Evolutionary conservation across 1,140 invertebrate genomes (phyloP).

Genomic region (Polypedilum pembai): DNA sequence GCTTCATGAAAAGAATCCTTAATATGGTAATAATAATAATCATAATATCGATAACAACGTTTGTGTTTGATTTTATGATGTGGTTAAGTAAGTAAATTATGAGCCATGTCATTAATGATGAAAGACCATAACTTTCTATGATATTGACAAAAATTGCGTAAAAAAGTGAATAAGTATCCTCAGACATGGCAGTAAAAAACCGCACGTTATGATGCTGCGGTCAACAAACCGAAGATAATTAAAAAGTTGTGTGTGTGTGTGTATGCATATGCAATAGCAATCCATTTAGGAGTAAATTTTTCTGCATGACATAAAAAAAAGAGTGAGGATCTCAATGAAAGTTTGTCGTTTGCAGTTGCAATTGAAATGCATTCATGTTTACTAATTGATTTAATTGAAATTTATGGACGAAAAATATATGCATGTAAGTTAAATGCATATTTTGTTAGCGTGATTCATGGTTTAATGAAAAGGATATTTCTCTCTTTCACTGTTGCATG

Average conservation of each 20-base stretch:
- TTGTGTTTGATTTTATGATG: constrained; percentile 28
- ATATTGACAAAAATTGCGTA: no score
- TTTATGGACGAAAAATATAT: constrained; percentile 6
- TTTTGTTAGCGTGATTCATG: constrained; percentile 3
- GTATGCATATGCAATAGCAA: neutral
- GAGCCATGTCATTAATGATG: neutral
- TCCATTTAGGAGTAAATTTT: neutral
- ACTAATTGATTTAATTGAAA: constrained; percentile 14
- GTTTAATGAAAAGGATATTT: constrained; percentile 10
- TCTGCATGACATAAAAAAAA: neutral
- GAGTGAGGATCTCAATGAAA: neutral
- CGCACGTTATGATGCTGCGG: neutral
- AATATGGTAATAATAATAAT: neutral
- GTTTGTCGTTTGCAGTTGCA: constrained; percentile 16
- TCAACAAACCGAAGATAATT: constrained; percentile 15
- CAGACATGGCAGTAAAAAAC: neutral
- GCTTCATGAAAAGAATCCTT: neutral
- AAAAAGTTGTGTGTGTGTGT: neutral
- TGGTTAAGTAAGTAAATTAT: constrained; percentile 24
- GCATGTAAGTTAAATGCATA: neutral
- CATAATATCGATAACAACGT: neutral
- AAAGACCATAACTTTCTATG: no score
- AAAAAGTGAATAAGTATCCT: neutral
- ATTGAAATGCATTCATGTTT: constrained; percentile 14
- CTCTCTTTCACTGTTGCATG: no score